Conservation (phyloP, 1,140 invertebrate genomes). For the Eupeodes corollae region DNA sequence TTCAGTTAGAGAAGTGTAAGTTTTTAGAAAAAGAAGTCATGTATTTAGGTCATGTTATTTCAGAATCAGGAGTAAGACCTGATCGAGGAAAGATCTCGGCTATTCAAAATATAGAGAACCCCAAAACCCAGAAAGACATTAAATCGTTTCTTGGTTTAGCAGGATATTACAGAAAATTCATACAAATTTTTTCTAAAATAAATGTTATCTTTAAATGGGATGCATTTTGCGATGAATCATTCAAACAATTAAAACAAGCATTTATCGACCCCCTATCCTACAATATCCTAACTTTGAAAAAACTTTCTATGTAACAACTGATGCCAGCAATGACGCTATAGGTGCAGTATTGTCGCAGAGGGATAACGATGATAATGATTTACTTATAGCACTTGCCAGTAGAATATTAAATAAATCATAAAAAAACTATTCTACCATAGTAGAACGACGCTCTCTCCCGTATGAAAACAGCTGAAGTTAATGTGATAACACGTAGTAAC, state of each 20-base stretch:
- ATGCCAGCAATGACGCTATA: slow-evolving; percentile 20
- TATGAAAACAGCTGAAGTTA: slow-evolving; percentile 8
- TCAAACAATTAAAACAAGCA: slow-evolving; percentile 4
- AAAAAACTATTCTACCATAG: no score
- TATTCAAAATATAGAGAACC: slow-evolving; percentile 2
- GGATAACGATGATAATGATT: slow-evolving; percentile 11
- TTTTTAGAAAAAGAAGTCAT: no score
- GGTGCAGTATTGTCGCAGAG: slow-evolving; percentile 23
- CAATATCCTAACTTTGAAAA: slow-evolving; percentile 25
- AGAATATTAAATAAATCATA: slow-evolving; percentile 20
- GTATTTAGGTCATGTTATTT: not conserved
- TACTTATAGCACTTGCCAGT: slow-evolving; percentile 26
- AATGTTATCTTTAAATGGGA: not conserved
- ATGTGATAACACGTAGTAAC: no score
- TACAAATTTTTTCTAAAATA: slow-evolving; percentile 1
- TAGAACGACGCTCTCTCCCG: slow-evolving; percentile 34
- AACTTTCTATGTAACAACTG: slow-evolving; percentile 9
- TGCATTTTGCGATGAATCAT: not conserved
- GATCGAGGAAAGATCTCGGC: slow-evolving; percentile 8
- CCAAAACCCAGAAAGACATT: not conserved
- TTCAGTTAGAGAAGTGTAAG: slow-evolving; percentile 2
- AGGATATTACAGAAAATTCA: not conserved
- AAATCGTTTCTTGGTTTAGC: not conserved
- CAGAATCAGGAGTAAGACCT: slow-evolving; percentile 2
- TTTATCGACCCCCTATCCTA: slow-evolving; percentile 13